A percentile compares a stretch with the other conserved stretches of the same genome.
phyloP scores from a whole-genome alignment of 1,140 invertebrate species.

The Lucilia sericata region DNA sequence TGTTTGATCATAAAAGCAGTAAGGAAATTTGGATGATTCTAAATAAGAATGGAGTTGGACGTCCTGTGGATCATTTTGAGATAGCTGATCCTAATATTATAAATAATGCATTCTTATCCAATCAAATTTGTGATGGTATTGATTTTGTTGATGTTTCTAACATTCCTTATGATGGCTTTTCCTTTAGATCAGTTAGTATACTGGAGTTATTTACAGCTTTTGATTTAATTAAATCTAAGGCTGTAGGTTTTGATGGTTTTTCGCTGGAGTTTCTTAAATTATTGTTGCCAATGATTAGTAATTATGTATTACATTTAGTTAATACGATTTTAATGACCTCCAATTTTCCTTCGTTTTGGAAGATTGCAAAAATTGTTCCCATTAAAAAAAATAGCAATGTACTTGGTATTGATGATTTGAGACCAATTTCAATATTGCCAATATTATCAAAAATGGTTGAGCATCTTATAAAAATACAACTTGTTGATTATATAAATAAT shows the following conservation, averaged over 20 bases:
- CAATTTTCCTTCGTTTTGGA: neutral
- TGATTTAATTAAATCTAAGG: neutral
- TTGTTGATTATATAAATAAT: too few relatives aligned
- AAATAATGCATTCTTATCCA: neutral
- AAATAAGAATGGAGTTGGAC: neutral
- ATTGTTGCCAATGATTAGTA: neutral
- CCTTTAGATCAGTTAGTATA: neutral
- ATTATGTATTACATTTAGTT: too few relatives aligned
- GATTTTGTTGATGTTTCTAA: neutral
- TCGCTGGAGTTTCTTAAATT: slow-evolving; percentile 1
- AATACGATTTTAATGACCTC: neutral
- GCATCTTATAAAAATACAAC: too few relatives aligned
- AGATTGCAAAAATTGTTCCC: neutral
- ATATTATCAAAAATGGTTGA: neutral
- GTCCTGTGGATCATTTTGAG: neutral
- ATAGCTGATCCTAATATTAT: neutral
- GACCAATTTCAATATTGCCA: neutral
- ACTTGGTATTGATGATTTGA: neutral
- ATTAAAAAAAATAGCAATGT: neutral
- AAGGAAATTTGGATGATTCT: neutral
- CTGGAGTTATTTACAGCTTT: neutral
- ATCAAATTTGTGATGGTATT: neutral
- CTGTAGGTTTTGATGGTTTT: neutral
- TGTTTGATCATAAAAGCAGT: neutral
- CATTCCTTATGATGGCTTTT: neutral